Evolutionary conservation across 2,888 invertebrate genomes (phyloP).

Genomic region (Anaspis maculata): DNA sequence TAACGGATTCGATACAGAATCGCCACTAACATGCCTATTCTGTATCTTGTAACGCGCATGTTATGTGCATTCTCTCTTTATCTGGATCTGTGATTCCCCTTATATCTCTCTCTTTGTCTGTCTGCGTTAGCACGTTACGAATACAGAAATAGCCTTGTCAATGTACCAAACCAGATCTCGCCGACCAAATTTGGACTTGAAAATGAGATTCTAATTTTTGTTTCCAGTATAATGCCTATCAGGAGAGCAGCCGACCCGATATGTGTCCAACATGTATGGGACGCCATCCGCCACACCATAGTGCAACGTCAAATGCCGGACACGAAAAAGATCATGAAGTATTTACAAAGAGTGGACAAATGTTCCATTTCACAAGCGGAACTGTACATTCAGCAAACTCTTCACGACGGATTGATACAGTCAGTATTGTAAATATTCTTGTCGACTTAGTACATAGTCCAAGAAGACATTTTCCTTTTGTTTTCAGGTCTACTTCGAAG

Average conservation of each 20-base stretch:
- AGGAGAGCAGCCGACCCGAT: slow-evolving; percentile 37
- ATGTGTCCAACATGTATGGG: slow-evolving; percentile 38
- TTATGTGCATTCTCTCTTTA: too few relatives aligned
- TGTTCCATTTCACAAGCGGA: slow-evolving; percentile 32
- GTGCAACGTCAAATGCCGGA: slow-evolving; percentile 31
- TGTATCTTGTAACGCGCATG: too few relatives aligned
- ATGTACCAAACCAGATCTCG: too few relatives aligned
- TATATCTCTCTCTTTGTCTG: too few relatives aligned
- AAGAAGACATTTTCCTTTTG: slow-evolving; percentile 4
- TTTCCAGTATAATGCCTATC: slow-evolving; percentile 29
- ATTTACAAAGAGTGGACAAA: slow-evolving; percentile 29
- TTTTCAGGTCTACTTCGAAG: slow-evolving; percentile 8
- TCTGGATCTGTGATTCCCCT: too few relatives aligned
- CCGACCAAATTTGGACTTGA: too few relatives aligned
- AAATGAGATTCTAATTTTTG: too few relatives aligned
- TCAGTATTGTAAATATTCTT: slow-evolving; percentile 22
- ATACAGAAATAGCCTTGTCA: too few relatives aligned
- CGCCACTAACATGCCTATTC: too few relatives aligned
- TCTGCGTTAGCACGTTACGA: too few relatives aligned
- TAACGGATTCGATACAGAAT: too few relatives aligned
- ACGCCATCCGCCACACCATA: slow-evolving; percentile 32
- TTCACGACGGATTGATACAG: slow-evolving; percentile 35
- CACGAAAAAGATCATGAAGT: slow-evolving; percentile 28
- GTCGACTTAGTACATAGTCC: too few relatives aligned
- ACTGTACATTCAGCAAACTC: slow-evolving; percentile 31